Percentiles rank a stretch among this genome's conserved stretches.
Evolutionary conservation across 1,140 invertebrate genomes (phyloP).

Genomic region (Aphelinus certus): DNA sequence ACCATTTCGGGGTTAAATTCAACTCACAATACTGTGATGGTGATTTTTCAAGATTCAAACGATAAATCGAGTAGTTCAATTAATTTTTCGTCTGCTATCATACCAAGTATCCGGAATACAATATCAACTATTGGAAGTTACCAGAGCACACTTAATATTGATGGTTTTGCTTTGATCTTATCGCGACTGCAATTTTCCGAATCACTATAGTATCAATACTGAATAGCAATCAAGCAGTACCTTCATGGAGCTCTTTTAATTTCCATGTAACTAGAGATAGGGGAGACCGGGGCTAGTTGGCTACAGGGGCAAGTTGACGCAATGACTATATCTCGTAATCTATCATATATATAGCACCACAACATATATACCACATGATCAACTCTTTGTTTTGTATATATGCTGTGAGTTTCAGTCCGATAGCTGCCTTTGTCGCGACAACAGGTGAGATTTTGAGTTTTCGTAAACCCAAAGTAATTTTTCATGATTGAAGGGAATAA

Average conservation of each 20-base stretch:
- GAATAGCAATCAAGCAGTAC: background rate
- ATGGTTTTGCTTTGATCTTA: conserved; percentile 1
- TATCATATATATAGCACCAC: no score
- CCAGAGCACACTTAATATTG: background rate
- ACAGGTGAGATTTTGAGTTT: no score
- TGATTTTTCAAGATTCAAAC: conserved; percentile 30
- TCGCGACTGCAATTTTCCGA: background rate
- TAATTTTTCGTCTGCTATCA: background rate
- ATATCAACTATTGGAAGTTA: background rate
- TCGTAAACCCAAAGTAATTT: no score
- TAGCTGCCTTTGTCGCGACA: no score
- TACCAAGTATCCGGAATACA: background rate
- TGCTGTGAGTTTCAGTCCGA: no score
- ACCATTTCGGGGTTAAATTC: conserved; percentile 34
- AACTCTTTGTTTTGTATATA: no score
- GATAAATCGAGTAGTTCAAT: conserved; percentile 5
- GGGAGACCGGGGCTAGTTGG: no score
- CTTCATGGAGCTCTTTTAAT: conserved; percentile 6
- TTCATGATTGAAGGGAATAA: no score
- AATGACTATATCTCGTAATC: no score
- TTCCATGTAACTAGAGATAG: background rate
- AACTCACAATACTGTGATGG: conserved; percentile 37
- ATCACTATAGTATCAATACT: background rate
- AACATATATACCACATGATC: no score
- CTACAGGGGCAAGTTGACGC: no score